These are phyloP conservation scores for Empidonax alnorum DNA, from an alignment of 2,113 vertebrate genomes.

Conservation along the genomic window DNA sequence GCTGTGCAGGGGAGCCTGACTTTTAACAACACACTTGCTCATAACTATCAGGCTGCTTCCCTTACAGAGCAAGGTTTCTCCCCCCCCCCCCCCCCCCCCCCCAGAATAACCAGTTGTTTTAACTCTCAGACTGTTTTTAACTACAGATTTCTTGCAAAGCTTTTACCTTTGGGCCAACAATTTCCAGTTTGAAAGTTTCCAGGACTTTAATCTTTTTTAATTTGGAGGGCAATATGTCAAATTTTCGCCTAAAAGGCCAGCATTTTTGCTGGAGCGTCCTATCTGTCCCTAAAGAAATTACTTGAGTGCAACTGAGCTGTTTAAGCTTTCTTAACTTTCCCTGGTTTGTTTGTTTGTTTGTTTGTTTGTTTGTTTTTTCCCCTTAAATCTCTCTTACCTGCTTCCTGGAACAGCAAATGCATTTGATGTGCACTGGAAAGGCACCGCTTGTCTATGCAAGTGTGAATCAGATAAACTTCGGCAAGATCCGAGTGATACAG, in stretches of 20 bases:
- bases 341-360: background rate
- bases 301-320: background rate
- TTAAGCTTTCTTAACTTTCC: background rate
- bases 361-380: background rate
- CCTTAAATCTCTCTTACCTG: background rate
- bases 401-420: slow-evolving; percentile 68
- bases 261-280: background rate
- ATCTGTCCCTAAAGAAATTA: background rate
- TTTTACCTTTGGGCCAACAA: background rate
- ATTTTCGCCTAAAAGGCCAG: background rate
- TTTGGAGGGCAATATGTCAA: background rate
- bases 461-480: slow-evolving; percentile 78
- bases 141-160: background rate
- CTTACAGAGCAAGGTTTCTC: background rate
- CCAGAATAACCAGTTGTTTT: background rate
- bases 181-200: background rate
- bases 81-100: too few species aligned
- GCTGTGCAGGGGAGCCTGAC: background rate
- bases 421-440: slow-evolving; percentile 75
- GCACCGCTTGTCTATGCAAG: slow-evolving; percentile 79
- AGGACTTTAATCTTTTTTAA: background rate
- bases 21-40: background rate
- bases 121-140: background rate
- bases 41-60: background rate
- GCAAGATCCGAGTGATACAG: slow-evolving; percentile 78